phyloP scores from a whole-genome alignment of 2,888 invertebrate species.

The Eudemis profundana region DNA sequence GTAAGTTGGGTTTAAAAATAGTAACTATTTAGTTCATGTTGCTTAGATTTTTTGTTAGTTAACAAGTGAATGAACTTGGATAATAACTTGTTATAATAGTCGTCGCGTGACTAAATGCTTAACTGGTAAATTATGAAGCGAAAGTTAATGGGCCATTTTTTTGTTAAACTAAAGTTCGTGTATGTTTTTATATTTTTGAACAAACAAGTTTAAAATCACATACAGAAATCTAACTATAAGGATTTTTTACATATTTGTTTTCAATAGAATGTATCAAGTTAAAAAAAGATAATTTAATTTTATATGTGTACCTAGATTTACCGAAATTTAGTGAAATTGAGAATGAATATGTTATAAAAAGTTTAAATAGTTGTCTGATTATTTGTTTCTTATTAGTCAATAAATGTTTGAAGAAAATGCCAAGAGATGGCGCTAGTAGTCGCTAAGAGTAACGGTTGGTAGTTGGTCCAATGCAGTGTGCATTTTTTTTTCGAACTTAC shows the following conservation, averaged over 20 bases:
- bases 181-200: slow-evolving; percentile 9
- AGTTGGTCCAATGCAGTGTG: neutral
- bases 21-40: slow-evolving; percentile 5
- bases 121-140: slow-evolving; percentile 29
- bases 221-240: neutral
- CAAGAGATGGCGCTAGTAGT: slow-evolving; percentile 54
- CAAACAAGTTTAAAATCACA: neutral
- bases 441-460: slow-evolving; percentile 4
- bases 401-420: slow-evolving; percentile 45
- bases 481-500: neutral
- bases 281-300: neutral
- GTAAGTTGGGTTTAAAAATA: slow-evolving; percentile 16
- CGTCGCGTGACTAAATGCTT: slow-evolving; percentile 34
- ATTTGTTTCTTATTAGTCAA: neutral
- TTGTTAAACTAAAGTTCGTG: slow-evolving; percentile 21
- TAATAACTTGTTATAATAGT: slow-evolving; percentile 34
- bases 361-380: neutral
- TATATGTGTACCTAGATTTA: too few relatives aligned
- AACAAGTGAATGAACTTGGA: slow-evolving; percentile 20
- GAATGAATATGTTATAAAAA: neutral
- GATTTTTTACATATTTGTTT: neutral
- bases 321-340: neutral
- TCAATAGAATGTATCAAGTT: too few relatives aligned
- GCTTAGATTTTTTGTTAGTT: slow-evolving; percentile 15
- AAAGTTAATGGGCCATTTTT: slow-evolving; percentile 27